Percentiles rank a stretch among this genome's conserved stretches.
Conservation (phyloP, 2,797 vertebrate species). For the Argyrosomus regius region DNA sequence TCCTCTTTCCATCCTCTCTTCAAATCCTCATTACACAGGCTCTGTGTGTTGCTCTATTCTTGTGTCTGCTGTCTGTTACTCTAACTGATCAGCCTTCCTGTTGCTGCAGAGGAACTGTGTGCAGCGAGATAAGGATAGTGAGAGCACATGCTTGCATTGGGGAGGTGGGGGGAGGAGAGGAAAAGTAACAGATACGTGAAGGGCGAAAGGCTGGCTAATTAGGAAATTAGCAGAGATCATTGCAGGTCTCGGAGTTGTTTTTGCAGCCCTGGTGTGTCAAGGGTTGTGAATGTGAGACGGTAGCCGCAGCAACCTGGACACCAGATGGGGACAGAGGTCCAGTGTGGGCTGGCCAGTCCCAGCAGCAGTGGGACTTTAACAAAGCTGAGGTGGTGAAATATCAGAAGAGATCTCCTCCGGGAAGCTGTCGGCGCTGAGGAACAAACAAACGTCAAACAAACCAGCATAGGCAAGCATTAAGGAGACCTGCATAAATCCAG, state of each 20-base stretch:
- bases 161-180: slow-evolving; percentile 30
- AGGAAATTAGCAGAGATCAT: slow-evolving; percentile 51
- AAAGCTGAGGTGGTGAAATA: slow-evolving; percentile 62
- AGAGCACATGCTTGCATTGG: slow-evolving; percentile 63
- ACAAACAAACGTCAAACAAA: slow-evolving; percentile 52
- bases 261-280: slow-evolving; percentile 8
- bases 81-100: slow-evolving; percentile 77
- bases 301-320: slow-evolving; percentile 14
- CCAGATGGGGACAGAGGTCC: slow-evolving; percentile 30
- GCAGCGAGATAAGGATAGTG: slow-evolving; percentile 79
- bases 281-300: slow-evolving; percentile 14
- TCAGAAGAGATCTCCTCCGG: slow-evolving; percentile 43
- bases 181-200: slow-evolving; percentile 48
- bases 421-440: slow-evolving; percentile 26
- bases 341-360: slow-evolving; percentile 14
- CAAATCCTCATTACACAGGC: slow-evolving; percentile 60
- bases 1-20: slow-evolving; percentile 61
- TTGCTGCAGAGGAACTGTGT: slow-evolving; percentile 83
- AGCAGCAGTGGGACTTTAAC: slow-evolving; percentile 18
- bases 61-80: slow-evolving; percentile 72
- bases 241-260: slow-evolving; percentile 27
- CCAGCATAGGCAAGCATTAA: slow-evolving; percentile 62
- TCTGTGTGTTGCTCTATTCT: slow-evolving; percentile 47
- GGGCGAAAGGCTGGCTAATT: slow-evolving; percentile 58
- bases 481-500: slow-evolving; percentile 58